These are phyloP conservation scores for Brachionus koreanus DNA, from an alignment of 1,140 invertebrate species.

Conservation along the genomic window DNA sequence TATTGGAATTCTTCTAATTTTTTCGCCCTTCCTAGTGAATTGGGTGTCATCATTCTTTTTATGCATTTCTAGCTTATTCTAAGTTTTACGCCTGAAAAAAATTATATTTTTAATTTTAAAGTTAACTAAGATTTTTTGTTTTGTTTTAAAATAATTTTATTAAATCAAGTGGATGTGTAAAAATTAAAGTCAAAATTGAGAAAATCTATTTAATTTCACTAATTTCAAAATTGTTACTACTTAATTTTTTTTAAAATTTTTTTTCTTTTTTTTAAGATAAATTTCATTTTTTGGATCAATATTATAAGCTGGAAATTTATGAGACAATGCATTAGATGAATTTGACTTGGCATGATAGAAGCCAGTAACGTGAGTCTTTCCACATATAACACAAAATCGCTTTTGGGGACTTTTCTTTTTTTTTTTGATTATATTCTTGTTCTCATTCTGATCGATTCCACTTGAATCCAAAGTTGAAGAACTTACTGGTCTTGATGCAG, in stretches of 20 bases:
- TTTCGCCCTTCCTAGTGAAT: too few relatives aligned
- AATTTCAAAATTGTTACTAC: too few relatives aligned
- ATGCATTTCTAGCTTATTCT: too few relatives aligned
- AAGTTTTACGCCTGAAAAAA: too few relatives aligned
- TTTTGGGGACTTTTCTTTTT: background rate
- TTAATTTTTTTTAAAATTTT: background rate
- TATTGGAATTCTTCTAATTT: too few relatives aligned
- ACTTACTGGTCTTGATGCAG: background rate
- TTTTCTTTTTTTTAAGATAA: background rate
- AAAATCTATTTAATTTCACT: too few relatives aligned
- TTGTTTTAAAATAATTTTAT: too few relatives aligned
- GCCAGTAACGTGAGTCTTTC: background rate
- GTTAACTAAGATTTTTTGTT: too few relatives aligned
- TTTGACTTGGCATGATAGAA: background rate
- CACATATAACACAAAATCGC: background rate
- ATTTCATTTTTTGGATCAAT: background rate
- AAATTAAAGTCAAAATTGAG: too few relatives aligned
- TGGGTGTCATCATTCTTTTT: too few relatives aligned
- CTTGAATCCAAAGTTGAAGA: background rate
- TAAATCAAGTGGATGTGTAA: too few relatives aligned
- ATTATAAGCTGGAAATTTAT: background rate
- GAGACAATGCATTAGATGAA: background rate
- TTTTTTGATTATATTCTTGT: background rate
- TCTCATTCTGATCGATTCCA: background rate
- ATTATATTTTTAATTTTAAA: too few relatives aligned